phyloP scores from a whole-genome alignment of 2,113 vertebrate species.

The Gallinago jamesoni region DNA sequence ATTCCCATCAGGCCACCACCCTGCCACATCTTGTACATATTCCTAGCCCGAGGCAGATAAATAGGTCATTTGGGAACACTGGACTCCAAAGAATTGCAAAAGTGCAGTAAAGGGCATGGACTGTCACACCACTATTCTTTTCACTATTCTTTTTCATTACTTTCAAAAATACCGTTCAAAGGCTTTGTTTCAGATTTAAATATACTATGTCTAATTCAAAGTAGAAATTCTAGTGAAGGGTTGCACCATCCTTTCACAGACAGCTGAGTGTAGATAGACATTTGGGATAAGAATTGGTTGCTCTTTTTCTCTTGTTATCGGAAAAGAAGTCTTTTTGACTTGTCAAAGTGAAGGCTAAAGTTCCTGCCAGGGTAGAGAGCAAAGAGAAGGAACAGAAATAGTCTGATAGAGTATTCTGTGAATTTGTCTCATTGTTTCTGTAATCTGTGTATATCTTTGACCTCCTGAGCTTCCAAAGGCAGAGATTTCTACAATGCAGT shows the following conservation, averaged over 20 bases:
- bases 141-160: background rate
- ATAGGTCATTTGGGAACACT: background rate
- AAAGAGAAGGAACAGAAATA: background rate
- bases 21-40: background rate
- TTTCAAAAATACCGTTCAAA: background rate
- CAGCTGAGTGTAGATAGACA: background rate
- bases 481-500: background rate
- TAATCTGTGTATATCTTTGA: background rate
- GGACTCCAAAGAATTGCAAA: background rate
- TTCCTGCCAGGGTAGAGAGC: background rate
- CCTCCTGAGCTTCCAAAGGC: background rate
- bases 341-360: background rate
- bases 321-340: background rate
- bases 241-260: background rate
- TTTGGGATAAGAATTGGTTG: background rate
- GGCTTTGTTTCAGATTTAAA: background rate
- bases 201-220: background rate
- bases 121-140: background rate
- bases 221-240: background rate
- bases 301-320: background rate
- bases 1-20: slow-evolving; percentile 19
- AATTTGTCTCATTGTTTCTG: background rate
- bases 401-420: background rate
- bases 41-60: background rate
- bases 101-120: background rate